Evolutionary conservation across 2,113 vertebrate species (phyloP), one percentile per base, ranked within the genome.

Genomic region (Megaleporinus macrocephalus): DNA sequence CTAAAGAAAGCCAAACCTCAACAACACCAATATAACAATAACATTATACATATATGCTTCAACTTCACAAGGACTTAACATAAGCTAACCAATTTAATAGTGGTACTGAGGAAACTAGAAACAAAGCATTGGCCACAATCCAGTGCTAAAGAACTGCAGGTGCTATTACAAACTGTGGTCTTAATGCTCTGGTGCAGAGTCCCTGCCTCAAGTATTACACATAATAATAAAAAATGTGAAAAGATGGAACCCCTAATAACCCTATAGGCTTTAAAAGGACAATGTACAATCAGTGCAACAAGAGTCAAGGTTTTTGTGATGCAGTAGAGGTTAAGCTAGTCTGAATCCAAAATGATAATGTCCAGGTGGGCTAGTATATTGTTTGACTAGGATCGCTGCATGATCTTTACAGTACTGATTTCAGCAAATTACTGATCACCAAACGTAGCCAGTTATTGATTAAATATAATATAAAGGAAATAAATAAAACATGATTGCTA

Each of bases 401-500:
- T 0, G 33, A 61, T 47, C 33, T 4, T 71, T n/a, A 71, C 24
- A 59, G 13, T 51, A 27, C 7, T 77, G 61, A 6, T 30, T 44
- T 63, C 16, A 49, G 24, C 20, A 33, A 36, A 36, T 20, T 9
- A 36, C 18, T 22, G 6, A 68, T 41, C 65, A 33, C 63, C 18
- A 29, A 76, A 47, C 4, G 0, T 55, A 18, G 57, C 61, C 20
- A 47, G 53, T 44, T 61, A 30, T 29, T 36, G 22, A 51, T 36
- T 29, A 69, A 5, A 6, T 29, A 68, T 41, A 78, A 51, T 57
- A 27, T 59, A 70, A 27, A 66, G 0, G 16, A 22, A 66, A 78
- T 78, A 78, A 78, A 78, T 66, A 61, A 62, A 47, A 27, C 30
- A 70, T 24, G 20, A 18, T 14, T 44, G 41, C 41, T 7, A 9